Conservation (phyloP, 1,140 invertebrate species). For the Ceratina japonica region DNA sequence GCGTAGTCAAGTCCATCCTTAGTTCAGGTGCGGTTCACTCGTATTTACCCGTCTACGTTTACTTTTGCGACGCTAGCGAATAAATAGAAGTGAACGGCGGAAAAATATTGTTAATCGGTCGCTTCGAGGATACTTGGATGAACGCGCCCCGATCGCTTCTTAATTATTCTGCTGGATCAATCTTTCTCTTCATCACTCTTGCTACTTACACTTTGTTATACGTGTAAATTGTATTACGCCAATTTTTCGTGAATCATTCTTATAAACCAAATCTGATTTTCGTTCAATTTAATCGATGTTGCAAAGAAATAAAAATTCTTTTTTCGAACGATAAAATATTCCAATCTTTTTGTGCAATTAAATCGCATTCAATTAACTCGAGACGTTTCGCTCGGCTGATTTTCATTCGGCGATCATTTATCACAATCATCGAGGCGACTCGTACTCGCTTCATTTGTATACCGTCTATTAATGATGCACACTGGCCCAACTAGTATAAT, state of each 20-base stretch:
- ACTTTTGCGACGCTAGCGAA: not conserved
- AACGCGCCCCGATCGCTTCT: not conserved
- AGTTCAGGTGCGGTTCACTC: not conserved
- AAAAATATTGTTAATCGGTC: not conserved
- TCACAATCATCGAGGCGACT: not conserved
- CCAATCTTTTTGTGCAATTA: not conserved
- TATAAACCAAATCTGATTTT: no score
- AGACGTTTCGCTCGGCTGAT: not conserved
- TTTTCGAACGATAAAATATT: not conserved
- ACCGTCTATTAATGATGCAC: not conserved
- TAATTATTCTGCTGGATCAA: not conserved
- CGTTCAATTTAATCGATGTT: no score
- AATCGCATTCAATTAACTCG: not conserved
- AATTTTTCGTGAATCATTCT: no score
- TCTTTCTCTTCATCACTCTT: not conserved
- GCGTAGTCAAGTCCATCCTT: not conserved
- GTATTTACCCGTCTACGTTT: conserved; percentile 22
- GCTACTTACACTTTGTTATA: no score
- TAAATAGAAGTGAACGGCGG: not conserved
- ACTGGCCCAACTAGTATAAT: no score
- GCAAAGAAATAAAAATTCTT: not conserved
- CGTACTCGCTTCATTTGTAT: not conserved
- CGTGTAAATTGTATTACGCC: no score
- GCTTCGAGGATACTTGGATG: not conserved
- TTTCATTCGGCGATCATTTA: not conserved